Percentiles rank a stretch among this genome's conserved stretches.
Conservation (phyloP, 2,113 vertebrate species). For the Lepus americanus region DNA sequence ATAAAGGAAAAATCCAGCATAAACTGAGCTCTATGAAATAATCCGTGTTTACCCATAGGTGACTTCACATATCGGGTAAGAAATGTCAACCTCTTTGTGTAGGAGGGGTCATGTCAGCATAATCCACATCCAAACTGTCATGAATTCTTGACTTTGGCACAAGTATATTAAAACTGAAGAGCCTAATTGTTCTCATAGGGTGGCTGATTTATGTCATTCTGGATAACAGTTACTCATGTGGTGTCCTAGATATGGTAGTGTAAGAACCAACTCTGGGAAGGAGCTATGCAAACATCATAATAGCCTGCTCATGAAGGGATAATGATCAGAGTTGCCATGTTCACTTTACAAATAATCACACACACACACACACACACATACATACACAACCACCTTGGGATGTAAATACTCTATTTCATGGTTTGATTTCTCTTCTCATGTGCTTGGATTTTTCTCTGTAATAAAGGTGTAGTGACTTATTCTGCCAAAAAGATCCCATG, state of each 20-base stretch:
- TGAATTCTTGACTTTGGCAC: neutral
- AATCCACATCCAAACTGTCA: neutral
- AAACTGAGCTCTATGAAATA: neutral
- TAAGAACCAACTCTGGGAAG: constrained; percentile 22
- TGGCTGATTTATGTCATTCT: neutral
- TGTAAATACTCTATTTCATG: neutral
- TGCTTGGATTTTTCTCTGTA: neutral
- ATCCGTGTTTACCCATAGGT: neutral
- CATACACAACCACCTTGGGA: neutral
- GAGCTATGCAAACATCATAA: neutral
- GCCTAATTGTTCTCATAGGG: neutral
- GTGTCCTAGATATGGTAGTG: neutral
- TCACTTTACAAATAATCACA: neutral
- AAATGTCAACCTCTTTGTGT: neutral
- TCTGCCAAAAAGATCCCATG: neutral
- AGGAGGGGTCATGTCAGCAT: neutral
- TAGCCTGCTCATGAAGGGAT: neutral
- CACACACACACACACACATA: too few relatives aligned
- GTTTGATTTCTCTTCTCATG: neutral
- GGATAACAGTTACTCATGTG: neutral
- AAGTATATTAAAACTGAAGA: neutral
- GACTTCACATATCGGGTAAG: neutral
- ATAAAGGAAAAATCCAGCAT: neutral
- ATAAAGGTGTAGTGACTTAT: neutral
- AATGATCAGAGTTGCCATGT: neutral